Evolutionary conservation across 2,888 invertebrate species (phyloP).

Genomic region (Julus scandinavius): DNA sequence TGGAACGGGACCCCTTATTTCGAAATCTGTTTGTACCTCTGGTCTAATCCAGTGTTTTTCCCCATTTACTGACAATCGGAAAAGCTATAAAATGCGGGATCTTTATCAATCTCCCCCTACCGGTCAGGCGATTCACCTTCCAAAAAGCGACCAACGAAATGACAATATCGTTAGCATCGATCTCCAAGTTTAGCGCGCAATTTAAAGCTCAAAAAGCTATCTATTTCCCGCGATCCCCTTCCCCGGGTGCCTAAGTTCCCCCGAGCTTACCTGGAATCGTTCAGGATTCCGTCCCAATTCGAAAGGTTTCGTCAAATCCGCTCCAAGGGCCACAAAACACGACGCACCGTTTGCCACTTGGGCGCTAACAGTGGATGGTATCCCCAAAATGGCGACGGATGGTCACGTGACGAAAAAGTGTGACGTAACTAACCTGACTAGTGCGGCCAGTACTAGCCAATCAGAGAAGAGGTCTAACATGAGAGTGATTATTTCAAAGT

Average conservation of each 20-base stretch:
- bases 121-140: conserved; percentile 44
- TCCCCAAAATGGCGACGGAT: conserved; percentile 71
- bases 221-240: neutral
- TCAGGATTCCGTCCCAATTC: conserved; percentile 9
- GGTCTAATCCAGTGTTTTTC: neutral
- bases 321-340: conserved; percentile 40
- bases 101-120: conserved; percentile 52
- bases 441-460: conserved; percentile 50
- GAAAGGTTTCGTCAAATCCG: conserved; percentile 14
- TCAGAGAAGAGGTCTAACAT: conserved; percentile 42
- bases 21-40: neutral
- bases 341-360: conserved; percentile 51
- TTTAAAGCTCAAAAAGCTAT: conserved; percentile 49
- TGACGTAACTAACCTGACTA: conserved; percentile 55
- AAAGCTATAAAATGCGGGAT: conserved; percentile 46
- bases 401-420: conserved; percentile 69
- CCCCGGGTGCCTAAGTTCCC: too few relatives aligned
- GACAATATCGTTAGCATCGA: conserved; percentile 53
- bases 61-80: neutral
- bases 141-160: conserved; percentile 11
- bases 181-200: conserved; percentile 51
- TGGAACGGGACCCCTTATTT: neutral
- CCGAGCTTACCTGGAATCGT: conserved; percentile 30
- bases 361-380: conserved; percentile 51
- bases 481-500: conserved; percentile 49